A percentile compares a stretch with the other conserved stretches of the same genome.
Conservation (phyloP, 2,888 invertebrate genomes). For the Leptinotarsa rubiginosa region DNA sequence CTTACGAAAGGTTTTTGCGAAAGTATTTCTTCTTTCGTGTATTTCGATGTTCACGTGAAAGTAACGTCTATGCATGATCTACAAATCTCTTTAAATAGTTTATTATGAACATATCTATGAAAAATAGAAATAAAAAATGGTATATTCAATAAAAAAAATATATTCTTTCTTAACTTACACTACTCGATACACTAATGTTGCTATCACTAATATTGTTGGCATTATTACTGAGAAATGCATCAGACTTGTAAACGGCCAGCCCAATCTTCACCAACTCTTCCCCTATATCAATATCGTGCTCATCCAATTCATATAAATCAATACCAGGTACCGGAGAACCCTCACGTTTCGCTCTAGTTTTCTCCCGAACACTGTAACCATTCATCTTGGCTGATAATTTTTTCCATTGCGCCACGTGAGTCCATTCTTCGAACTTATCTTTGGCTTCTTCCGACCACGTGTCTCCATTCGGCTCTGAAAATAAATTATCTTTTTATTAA, state of each 20-base stretch:
- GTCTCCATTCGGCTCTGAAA: conserved; percentile 65
- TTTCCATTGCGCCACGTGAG: conserved; percentile 85
- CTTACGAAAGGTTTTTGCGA: too few species aligned
- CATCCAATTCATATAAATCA: conserved; percentile 78
- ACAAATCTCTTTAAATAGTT: too few species aligned
- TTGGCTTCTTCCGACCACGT: conserved; percentile 75
- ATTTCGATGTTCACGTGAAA: too few species aligned
- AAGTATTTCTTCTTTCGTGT: too few species aligned
- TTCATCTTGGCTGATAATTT: conserved; percentile 80
- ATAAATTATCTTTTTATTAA: background rate
- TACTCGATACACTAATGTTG: conserved; percentile 59
- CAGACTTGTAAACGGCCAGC: conserved; percentile 67
- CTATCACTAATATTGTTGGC: conserved; percentile 59
- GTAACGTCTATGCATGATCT: too few species aligned
- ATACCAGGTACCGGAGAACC: conserved; percentile 83
- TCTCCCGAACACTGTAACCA: conserved; percentile 74
- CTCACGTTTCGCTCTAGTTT: conserved; percentile 69
- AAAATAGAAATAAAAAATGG: background rate
- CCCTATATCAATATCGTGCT: conserved; percentile 74
- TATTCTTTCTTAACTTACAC: conserved; percentile 35
- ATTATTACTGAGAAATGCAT: conserved; percentile 49
- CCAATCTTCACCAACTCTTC: conserved; percentile 72
- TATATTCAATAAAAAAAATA: background rate
- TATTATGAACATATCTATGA: too few species aligned
- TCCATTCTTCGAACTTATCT: conserved; percentile 77